A percentile compares a stretch with the other conserved stretches of the same genome.
These are phyloP conservation scores for Vipera ursinii DNA, from an alignment of 2,797 vertebrate species.

Conservation along the genomic window DNA sequence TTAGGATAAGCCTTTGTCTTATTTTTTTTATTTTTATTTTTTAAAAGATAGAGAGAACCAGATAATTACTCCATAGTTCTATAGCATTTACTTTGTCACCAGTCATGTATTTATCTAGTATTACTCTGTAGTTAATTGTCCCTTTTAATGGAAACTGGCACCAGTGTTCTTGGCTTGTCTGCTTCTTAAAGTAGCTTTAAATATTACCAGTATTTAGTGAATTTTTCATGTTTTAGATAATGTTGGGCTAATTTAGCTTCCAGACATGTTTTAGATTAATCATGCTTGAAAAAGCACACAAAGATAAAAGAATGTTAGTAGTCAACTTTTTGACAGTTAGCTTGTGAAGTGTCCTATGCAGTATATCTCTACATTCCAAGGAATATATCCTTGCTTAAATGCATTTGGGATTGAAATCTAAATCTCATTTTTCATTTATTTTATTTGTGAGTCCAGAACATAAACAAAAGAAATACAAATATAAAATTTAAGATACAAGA, in stretches of 20 bases:
- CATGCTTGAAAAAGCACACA: not conserved
- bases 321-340: not conserved
- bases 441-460: not conserved
- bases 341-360: not conserved
- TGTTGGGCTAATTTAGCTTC: conserved; percentile 1
- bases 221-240: not conserved
- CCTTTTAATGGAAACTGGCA: conserved; percentile 50
- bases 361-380: not conserved
- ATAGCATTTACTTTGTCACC: conserved; percentile 64
- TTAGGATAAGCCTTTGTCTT: conserved; percentile 74
- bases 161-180: conserved; percentile 48
- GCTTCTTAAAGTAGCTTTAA: conserved; percentile 48
- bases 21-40: not conserved
- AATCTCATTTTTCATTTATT: not conserved
- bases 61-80: conserved; percentile 69
- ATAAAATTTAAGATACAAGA: not conserved
- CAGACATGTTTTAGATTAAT: not conserved
- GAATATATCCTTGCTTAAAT: not conserved
- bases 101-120: conserved; percentile 59
- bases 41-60: conserved; percentile 64
- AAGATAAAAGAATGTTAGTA: not conserved
- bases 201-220: conserved; percentile 26
- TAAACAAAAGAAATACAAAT: not conserved
- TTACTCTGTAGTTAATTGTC: conserved; percentile 63
- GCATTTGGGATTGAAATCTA: not conserved